Evolutionary conservation across 2,797 vertebrate species (phyloP), one percentile per base, ranked within the genome.

Genomic region (Acanthornis magna): DNA sequence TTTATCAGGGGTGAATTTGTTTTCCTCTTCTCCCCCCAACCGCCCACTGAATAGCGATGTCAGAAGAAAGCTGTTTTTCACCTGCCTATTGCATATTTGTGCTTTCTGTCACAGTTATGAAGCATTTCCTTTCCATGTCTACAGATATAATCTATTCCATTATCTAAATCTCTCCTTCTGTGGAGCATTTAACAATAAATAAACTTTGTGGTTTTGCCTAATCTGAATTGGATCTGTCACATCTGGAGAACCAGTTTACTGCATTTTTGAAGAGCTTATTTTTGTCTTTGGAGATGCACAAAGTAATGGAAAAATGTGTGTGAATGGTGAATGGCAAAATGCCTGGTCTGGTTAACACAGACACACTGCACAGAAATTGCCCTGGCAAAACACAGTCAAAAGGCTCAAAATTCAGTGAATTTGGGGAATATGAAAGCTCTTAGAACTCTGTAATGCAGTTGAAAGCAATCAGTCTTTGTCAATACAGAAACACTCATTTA

Each of bases 341-440:
- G 86, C 88, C 92, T 85, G 38, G 25, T 65, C 36, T 94, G 81
- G 95, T 95, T 85, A 89, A 85, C 76, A 58, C 27, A 89, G 65
- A 93, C 22, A 50, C 88, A 94, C 38, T 74, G 72, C 87, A 85
- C 10, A 93, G 91, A 89, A 95, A 92, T 62, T 91, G 58, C 61
- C 50, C 75, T 72, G 78, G 68, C 16, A 89, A 89, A 96, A 88
- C 40, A 73, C 16, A 88, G 32, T 58, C 60, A 70, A 76, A 48
- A 67, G 26, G 68, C 89, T 92, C 58, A 84, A 72, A 81, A 81
- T 55, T 91, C 87, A 72, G 22, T 72, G 65, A 75, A 66, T 12
- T 57, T 48, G 19, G 38, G 51, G 75, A 91, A 65, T 80, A 43
- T 34, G 75, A 91, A 92, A 77, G 22, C 78, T 89, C n/a, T 71